A percentile compares a stretch with the other conserved stretches of the same genome.
phyloP scores from a whole-genome alignment of 2,113 vertebrate species.

The Pipa parva region DNA sequence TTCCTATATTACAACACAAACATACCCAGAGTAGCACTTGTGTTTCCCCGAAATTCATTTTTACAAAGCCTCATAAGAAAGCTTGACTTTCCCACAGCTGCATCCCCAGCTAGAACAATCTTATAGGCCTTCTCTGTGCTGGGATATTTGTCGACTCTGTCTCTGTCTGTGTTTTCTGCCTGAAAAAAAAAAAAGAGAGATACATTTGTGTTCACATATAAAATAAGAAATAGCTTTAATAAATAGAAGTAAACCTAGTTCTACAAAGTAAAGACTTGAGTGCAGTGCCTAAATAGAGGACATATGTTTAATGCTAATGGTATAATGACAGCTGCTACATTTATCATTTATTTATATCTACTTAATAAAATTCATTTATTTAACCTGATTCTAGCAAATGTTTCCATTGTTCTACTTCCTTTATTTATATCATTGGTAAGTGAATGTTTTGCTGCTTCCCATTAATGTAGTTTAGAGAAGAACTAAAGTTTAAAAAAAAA shows the following conservation, averaged over 20 bases:
- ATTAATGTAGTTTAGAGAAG: too few species aligned
- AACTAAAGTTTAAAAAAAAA: too few species aligned
- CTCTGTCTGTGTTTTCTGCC: slow-evolving; percentile 53
- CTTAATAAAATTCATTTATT: too few species aligned
- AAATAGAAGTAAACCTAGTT: background rate
- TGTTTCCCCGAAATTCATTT: slow-evolving; percentile 86
- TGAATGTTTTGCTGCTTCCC: too few species aligned
- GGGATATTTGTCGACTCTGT: slow-evolving; percentile 55
- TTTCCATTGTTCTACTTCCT: too few species aligned
- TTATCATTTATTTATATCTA: too few species aligned
- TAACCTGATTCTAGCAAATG: too few species aligned
- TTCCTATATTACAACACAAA: background rate
- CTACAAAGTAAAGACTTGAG: background rate
- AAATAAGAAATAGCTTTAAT: background rate
- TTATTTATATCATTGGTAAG: too few species aligned
- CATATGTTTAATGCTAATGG: background rate
- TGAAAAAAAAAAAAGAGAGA: slow-evolving; percentile 48
- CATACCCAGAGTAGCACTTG: slow-evolving; percentile 83
- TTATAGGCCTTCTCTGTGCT: slow-evolving; percentile 81
- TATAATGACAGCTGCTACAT: background rate
- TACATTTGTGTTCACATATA: background rate
- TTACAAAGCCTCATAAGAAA: slow-evolving; percentile 93
- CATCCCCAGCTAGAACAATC: slow-evolving; percentile 89
- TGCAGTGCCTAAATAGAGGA: background rate
- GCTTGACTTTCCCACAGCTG: slow-evolving; percentile 94